Evolutionary conservation across 1,140 invertebrate genomes (phyloP).

Genomic region (Matsumurasca onukii): DNA sequence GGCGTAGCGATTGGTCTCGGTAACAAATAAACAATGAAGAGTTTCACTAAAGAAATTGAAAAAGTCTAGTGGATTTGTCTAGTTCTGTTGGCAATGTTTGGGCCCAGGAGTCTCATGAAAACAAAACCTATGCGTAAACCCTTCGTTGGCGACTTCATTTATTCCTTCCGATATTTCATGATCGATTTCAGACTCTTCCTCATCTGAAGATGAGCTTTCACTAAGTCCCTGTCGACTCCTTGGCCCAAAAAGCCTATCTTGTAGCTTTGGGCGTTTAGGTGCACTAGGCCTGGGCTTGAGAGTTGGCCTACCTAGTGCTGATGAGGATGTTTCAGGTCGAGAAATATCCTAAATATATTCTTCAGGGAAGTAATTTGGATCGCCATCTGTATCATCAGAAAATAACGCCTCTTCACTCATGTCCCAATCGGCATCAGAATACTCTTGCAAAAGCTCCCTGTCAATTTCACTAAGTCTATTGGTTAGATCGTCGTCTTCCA

Average conservation of each 20-base stretch:
- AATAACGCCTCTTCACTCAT: background rate
- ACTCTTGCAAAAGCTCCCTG: background rate
- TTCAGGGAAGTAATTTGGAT: too few species aligned
- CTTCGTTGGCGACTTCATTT: background rate
- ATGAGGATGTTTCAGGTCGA: background rate
- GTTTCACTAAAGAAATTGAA: slow-evolving; percentile 7
- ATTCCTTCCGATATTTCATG: background rate
- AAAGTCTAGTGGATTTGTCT: background rate
- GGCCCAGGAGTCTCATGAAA: background rate
- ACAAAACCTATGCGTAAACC: background rate
- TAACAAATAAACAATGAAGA: background rate
- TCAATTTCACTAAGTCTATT: background rate
- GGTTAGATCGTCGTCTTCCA: background rate
- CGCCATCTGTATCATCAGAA: background rate
- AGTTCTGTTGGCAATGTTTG: background rate
- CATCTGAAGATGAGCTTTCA: background rate
- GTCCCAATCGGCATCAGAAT: background rate
- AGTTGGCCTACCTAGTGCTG: background rate
- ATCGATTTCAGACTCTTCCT: background rate
- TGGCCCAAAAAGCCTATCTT: background rate
- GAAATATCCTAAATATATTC: background rate
- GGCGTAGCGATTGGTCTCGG: slow-evolving; percentile 8
- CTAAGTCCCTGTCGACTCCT: background rate
- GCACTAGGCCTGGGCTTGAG: background rate
- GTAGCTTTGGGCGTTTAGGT: background rate